phyloP scores from a whole-genome alignment of 2,797 vertebrate genomes.

The Chaetodon trifasciatus region DNA sequence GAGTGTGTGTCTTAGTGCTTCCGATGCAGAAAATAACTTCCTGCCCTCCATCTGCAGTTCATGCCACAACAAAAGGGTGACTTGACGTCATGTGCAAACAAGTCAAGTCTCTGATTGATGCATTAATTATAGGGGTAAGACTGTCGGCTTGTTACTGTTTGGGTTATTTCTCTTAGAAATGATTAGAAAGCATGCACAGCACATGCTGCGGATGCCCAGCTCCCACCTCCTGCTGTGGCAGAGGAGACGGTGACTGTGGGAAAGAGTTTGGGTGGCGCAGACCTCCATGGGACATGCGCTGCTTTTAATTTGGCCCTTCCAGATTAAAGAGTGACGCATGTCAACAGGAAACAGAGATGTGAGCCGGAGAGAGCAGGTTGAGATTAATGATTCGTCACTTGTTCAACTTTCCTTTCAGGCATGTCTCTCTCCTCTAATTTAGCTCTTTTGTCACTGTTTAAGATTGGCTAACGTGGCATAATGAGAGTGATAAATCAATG shows the following conservation, averaged over 20 bases:
- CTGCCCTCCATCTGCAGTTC: too few relatives aligned
- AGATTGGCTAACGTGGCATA: constrained; percentile 57
- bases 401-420: constrained; percentile 54
- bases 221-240: constrained; percentile 27
- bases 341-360: constrained; percentile 62
- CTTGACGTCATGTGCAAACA: background rate
- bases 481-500: constrained; percentile 68
- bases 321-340: constrained; percentile 73
- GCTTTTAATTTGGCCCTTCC: constrained; percentile 74
- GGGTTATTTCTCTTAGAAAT: background rate
- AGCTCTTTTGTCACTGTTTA: constrained; percentile 54
- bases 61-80: too few relatives aligned
- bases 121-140: background rate
- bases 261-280: constrained; percentile 66
- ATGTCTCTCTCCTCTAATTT: constrained; percentile 52
- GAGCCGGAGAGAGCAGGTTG: constrained; percentile 43
- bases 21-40: too few relatives aligned
- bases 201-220: constrained; percentile 38
- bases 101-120: background rate
- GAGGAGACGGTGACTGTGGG: constrained; percentile 56
- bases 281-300: constrained; percentile 47
- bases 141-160: background rate
- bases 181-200: constrained; percentile 29
- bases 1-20: too few relatives aligned
- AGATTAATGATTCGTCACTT: constrained; percentile 55